These are phyloP conservation scores for Phycodurus eques DNA, from an alignment of 2,113 vertebrate genomes.

Conservation along the genomic window DNA sequence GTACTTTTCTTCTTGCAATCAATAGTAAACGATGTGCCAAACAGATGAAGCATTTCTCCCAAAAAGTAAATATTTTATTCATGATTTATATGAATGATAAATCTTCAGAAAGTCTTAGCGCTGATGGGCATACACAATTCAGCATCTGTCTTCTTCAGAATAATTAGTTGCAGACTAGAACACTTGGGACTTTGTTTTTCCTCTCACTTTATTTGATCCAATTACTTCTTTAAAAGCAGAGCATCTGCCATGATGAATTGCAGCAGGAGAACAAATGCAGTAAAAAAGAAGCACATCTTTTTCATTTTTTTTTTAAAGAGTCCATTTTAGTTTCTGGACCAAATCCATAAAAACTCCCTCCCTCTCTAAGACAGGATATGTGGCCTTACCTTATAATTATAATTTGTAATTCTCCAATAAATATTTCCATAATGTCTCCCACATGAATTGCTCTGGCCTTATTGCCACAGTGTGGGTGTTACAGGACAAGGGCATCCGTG, in stretches of 20 bases:
- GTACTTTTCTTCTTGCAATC: constrained; percentile 48
- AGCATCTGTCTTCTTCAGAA: constrained; percentile 77
- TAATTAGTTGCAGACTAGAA: constrained; percentile 69
- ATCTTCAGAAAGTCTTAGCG: constrained; percentile 75
- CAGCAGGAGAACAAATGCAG: neutral
- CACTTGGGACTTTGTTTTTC: constrained; percentile 68
- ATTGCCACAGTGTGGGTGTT: constrained; percentile 52
- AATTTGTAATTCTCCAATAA: constrained; percentile 62
- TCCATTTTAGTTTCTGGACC: constrained; percentile 13
- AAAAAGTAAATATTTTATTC: constrained; percentile 79
- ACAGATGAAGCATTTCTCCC: constrained; percentile 74
- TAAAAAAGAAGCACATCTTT: constrained; percentile 9
- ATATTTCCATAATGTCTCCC: constrained; percentile 67
- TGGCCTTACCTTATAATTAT: constrained; percentile 57
- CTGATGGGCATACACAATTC: constrained; percentile 80
- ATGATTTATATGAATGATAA: constrained; percentile 80
- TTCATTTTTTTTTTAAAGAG: neutral
- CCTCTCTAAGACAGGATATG: constrained; percentile 30
- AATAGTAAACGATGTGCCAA: constrained; percentile 58
- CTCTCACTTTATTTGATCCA: constrained; percentile 64
- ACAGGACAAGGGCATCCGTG: constrained; percentile 60
- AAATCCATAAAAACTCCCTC: constrained; percentile 24
- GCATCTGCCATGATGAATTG: constrained; percentile 15
- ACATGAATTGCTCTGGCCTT: constrained; percentile 57
- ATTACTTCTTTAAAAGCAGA: constrained; percentile 67